Evolutionary conservation across 2,113 vertebrate genomes (phyloP), one percentile per base, ranked within the genome.

Genomic region (Hippocampus mohnikei): DNA sequence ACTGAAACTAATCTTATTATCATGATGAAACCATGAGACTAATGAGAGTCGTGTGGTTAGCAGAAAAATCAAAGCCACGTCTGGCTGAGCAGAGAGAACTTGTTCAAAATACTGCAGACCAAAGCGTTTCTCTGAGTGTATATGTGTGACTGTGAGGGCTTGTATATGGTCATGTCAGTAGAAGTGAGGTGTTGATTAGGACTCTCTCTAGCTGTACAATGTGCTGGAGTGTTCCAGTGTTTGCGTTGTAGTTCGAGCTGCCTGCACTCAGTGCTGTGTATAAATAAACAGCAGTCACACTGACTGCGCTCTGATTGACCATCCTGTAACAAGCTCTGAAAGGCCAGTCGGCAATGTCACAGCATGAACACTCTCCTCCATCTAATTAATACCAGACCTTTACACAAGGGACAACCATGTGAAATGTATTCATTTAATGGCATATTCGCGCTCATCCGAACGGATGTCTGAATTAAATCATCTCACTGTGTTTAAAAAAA

Each of bases 211-310:
- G 18, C 1, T 0, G 18, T 0, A 88, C 93, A 95, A 93, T 94
- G 87, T 94, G 94, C 52, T 27, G 90, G 93, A 95, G 90, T 91
- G 91, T 93, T 96, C 93, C 93, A 93, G 90, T 89, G 91, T 92
- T 94, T 94, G 94, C 91, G 79, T 88, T 87, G 88, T 29, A 80
- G 91, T 89, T 92, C 83, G 90, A 93, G 91, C 90, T 93, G 89
- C 92, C 92, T 92, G 92, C 94, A 93, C 92, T 79, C 90, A 20
- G 87, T 87, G 91, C 88, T 91, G 90, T 67, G 83, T 91, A 92
- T 94, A 97, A 98, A 98, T 94, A 98, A 98, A 98, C 95, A 95
- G 66, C 75, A 75, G 93, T 94, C 92, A 94, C 91, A 92, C 94
- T 92, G 86, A 89, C 81, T 85, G 73, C 58, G 48, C 80, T 79